Percentiles rank a stretch among this genome's conserved stretches.
Evolutionary conservation across 2,888 invertebrate species (phyloP).

Genomic region (Melinaea marsaeus): DNA sequence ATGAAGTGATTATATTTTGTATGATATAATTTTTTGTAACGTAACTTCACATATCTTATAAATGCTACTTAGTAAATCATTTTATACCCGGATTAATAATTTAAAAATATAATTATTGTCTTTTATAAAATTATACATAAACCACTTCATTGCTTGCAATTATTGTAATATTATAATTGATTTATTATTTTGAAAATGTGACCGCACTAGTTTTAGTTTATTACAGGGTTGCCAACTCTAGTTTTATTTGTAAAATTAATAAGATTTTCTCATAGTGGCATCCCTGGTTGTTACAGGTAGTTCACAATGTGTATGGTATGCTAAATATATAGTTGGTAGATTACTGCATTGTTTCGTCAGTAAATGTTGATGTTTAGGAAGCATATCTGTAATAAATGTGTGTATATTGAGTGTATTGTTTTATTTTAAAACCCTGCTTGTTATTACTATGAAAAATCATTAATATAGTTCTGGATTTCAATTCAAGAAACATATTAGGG

Average conservation of each 20-base stretch:
- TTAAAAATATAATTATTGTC: not conserved
- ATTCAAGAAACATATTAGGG: too few relatives aligned
- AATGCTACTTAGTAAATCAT: not conserved
- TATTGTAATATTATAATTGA: not conserved
- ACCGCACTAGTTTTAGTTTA: not conserved
- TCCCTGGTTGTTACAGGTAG: constrained; percentile 24
- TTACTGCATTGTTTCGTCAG: constrained; percentile 63
- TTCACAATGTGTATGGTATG: constrained; percentile 17
- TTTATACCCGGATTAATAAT: not conserved
- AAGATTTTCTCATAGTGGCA: constrained; percentile 13
- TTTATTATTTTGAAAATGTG: not conserved
- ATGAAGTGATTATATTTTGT: not conserved
- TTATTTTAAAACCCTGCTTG: constrained; percentile 31
- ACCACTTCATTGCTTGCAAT: too few relatives aligned
- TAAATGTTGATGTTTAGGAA: constrained; percentile 70
- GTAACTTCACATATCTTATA: not conserved
- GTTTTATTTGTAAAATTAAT: constrained; percentile 5
- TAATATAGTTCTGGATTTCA: too few relatives aligned
- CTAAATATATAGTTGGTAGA: constrained; percentile 33
- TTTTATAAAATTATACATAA: too few relatives aligned
- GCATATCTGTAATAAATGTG: constrained; percentile 77
- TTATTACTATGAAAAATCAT: not conserved
- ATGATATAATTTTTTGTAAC: not conserved
- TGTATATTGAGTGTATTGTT: constrained; percentile 59
- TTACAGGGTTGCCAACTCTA: constrained; percentile 10